phyloP scores from a whole-genome alignment of 2,797 vertebrate species.

The Pteronotus mesoamericanus region DNA sequence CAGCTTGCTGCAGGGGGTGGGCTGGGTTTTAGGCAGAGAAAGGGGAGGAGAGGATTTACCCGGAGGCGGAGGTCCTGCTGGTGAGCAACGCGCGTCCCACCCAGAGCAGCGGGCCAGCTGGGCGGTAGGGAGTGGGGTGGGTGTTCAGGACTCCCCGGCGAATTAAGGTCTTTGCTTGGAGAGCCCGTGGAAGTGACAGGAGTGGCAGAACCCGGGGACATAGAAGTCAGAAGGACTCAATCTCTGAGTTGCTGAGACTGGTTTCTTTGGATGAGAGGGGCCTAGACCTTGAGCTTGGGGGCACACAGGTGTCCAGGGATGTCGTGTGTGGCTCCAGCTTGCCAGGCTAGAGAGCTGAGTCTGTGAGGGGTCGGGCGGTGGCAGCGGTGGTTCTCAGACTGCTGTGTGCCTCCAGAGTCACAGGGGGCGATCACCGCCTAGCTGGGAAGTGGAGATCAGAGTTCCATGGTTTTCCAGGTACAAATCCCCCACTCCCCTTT shows the following conservation, averaged over 20 bases:
- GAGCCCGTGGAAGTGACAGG: neutral
- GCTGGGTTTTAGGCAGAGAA: neutral
- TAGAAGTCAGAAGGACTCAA: neutral
- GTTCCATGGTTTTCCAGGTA: neutral
- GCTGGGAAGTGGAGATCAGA: conserved; percentile 13
- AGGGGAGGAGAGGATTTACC: neutral
- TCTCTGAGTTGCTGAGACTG: neutral
- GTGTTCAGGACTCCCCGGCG: neutral
- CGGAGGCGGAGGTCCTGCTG: neutral
- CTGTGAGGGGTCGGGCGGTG: neutral
- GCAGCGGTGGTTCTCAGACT: neutral
- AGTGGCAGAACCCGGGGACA: neutral
- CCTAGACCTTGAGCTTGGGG: neutral
- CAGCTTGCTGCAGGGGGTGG: neutral
- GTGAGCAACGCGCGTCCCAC: neutral
- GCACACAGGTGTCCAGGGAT: neutral
- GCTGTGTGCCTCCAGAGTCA: conserved; percentile 56
- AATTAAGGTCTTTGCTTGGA: neutral
- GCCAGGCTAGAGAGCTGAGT: neutral
- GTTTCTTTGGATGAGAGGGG: neutral
- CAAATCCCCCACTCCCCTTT: neutral
- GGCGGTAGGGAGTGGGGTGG: neutral
- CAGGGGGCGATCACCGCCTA: conserved; percentile 71
- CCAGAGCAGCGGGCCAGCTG: neutral
- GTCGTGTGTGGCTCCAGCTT: neutral